Evolutionary conservation across 2,113 vertebrate species (phyloP), one percentile per base, ranked within the genome.

Genomic region (Oxyruncus cristatus): DNA sequence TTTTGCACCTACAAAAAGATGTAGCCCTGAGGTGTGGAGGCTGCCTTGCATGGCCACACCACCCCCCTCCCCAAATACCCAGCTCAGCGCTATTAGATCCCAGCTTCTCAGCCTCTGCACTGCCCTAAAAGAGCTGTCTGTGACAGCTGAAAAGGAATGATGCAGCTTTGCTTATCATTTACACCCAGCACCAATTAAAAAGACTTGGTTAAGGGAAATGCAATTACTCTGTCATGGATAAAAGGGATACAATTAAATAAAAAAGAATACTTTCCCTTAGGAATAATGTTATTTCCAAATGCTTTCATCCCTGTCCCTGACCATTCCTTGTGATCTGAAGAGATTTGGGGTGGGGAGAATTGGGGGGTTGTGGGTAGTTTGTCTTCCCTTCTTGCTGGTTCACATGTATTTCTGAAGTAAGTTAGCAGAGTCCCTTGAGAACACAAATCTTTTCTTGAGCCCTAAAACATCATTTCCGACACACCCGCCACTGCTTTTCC

Each of bases 191-290:
- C 72, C 94, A 95, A 83, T 94, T 93, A 93, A 95, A 94, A 95
- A 96, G 58, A 62, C 92, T 92, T 89, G 84, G 85, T 89, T 92
- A 94, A 86, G 79, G 80, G 94, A 91, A 97, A 74, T 96, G 88
- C 90, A 92, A 96, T 95, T 96, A 92, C 84, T 91, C 56, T 97
- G 93, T 88, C 93, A 44, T 76, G 95, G 94, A 97, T 97, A 97
- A 97, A 97, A 97, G 94, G 95, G 70, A 95, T 93, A 79, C 85
- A 88, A 95, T 97, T 97, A 97, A 98, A 97, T 97, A 96, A 97
- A 97, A 96, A 95, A 73, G 46, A 96, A 79, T 82, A 49, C 72
- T 96, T 95, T 88, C 77, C 82, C 72, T 66, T 28, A 67, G 82
- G 79, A 95, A 63, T 61, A 18, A 26, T 28, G 52, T 53, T 55